Base-by-base conservation (phyloP, 2,113 vertebrate species). In the Lagopus leucura region DNA sequence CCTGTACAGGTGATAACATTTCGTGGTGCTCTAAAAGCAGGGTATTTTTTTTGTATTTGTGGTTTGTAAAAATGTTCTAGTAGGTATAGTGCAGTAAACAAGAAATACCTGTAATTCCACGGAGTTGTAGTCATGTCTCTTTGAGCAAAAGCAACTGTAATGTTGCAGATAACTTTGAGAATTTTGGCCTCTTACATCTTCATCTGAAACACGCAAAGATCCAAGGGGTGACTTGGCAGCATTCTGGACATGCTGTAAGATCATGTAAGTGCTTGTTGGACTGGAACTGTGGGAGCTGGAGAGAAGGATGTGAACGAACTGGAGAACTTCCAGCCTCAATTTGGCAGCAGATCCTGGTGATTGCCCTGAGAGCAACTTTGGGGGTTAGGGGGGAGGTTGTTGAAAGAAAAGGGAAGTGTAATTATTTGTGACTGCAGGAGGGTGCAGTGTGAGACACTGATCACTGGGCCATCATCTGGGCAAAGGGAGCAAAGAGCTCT, bases 41-140 rank as follows among this genome's bases (percentile, higher is more conserved):
- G 11, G 4, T 20, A 1, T 13, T 52, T n/a, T 74, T 43, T 36
- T 38, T 10, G 3, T 47, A 14, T 74, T 86, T 5, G 4, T 21
- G 54, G 34, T 25, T 65, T 19, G 8, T 58, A n/a, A 63, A 40
- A 48, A 21, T 17, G 1, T 14, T 48, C 45, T 42, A 5, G 24
- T 17, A 21, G 6, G 5, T 32, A 19, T 47, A 27, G 9, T 20
- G 8, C 2, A 57, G 48, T 55, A 88, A 86, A 61, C 10, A 50
- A 50, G 36, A n/a, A 15, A 28, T 14, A 34, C 19, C 24, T 81
- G 27, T 1, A 28, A 8, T 52, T 64, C 52, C 25, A 6, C 3
- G 6, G 7, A 1, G 0, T 3, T 7, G 22, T 4, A 40, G 48
- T 43, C 8, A 6, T 3, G n/a, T 40, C 40, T 40, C 12, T 48